These are phyloP conservation scores for Semnornis frantzii DNA, from an alignment of 2,113 vertebrate species.

Conservation along the genomic window DNA sequence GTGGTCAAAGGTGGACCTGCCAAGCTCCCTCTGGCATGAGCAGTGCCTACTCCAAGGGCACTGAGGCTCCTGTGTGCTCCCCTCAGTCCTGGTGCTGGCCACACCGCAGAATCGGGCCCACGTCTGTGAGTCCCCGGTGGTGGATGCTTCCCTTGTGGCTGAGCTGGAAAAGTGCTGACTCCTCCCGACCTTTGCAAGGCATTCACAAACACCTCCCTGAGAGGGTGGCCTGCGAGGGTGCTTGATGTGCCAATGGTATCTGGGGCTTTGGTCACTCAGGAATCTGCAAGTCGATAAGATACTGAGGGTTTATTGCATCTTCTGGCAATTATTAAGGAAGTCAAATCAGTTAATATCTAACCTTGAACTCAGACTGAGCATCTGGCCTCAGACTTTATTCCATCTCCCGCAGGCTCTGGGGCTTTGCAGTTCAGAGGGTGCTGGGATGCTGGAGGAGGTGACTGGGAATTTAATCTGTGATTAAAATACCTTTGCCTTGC, in stretches of 20 bases:
- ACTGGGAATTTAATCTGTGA: neutral
- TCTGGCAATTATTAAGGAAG: constrained; percentile 70
- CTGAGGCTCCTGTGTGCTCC: fast-evolving
- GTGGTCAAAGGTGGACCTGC: neutral
- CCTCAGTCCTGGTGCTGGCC: fast-evolving
- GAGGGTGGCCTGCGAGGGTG: neutral
- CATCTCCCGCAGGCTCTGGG: neutral
- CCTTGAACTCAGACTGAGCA: constrained; percentile 4
- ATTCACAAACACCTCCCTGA: neutral
- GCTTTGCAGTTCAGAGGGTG: neutral
- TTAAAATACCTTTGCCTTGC: neutral
- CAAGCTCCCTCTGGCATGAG: neutral
- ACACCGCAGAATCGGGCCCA: fast-evolving
- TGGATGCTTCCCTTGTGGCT: fast-evolving
- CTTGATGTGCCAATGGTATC: constrained; percentile 50
- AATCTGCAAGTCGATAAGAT: constrained; percentile 68
- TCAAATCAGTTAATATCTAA: constrained; percentile 71
- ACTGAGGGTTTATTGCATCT: constrained; percentile 31
- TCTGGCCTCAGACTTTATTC: neutral
- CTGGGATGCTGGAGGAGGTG: neutral
- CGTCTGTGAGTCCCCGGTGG: fast-evolving
- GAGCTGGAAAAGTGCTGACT: neutral
- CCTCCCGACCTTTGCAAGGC: neutral
- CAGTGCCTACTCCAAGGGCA: neutral
- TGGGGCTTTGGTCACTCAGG: constrained; percentile 18